These are phyloP conservation scores for Aricia artaxerxes DNA, from an alignment of 2,888 invertebrate genomes.

Conservation along the genomic window DNA sequence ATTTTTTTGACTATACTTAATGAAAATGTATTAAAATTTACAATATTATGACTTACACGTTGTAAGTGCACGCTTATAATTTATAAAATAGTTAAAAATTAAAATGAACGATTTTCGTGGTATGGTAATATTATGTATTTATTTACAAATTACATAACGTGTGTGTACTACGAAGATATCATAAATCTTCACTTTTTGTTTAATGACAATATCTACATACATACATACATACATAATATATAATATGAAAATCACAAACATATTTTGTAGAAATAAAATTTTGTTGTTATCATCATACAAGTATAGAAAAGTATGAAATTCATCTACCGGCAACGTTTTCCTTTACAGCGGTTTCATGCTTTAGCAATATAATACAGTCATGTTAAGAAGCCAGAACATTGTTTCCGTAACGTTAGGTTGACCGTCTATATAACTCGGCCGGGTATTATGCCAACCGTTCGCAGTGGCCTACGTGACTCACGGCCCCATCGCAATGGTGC, in stretches of 20 bases:
- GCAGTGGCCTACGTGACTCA: conserved; percentile 79
- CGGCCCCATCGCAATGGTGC: conserved; percentile 70
- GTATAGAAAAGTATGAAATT: conserved; percentile 15
- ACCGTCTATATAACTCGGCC: conserved; percentile 51
- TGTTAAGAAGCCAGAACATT: conserved; percentile 31
- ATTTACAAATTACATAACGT: background rate
- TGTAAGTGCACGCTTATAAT: too few species aligned
- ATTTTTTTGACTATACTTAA: too few species aligned
- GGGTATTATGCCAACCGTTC: conserved; percentile 52
- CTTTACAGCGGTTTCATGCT: conserved; percentile 38
- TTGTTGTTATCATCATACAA: background rate
- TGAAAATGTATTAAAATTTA: too few species aligned
- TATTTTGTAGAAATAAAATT: background rate
- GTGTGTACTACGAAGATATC: background rate
- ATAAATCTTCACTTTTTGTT: background rate
- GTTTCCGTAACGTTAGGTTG: conserved; percentile 39
- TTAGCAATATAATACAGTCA: conserved; percentile 40
- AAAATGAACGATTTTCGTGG: too few species aligned
- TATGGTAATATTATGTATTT: too few species aligned
- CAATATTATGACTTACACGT: too few species aligned
- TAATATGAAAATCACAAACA: background rate
- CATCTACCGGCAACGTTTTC: conserved; percentile 17
- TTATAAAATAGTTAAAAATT: too few species aligned
- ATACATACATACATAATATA: too few species aligned
- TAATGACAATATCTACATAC: background rate